Conservation (phyloP, 1,140 invertebrate species). For the Sminthurides bifidus region DNA sequence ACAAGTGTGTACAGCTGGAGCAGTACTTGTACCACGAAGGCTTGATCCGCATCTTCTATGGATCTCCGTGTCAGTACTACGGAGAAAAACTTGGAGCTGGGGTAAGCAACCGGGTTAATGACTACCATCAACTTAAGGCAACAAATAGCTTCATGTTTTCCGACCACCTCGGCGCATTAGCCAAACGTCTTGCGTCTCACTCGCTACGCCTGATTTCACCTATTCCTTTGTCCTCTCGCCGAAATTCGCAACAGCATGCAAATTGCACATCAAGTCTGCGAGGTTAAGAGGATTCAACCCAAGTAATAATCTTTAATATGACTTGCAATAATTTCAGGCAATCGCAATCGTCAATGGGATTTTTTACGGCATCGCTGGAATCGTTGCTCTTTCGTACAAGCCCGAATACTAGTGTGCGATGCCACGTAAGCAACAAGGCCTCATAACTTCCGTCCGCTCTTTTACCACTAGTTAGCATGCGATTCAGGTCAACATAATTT, state of each 20-base stretch:
- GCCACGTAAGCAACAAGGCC: too few relatives aligned
- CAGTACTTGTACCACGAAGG: background rate
- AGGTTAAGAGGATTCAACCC: background rate
- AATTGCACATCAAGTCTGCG: too few relatives aligned
- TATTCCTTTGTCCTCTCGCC: too few relatives aligned
- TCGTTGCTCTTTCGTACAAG: background rate
- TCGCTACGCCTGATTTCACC: background rate
- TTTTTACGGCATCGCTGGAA: background rate
- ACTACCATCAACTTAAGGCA: too few relatives aligned
- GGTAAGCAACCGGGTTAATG: background rate
- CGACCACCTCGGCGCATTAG: background rate
- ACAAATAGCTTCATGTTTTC: too few relatives aligned
- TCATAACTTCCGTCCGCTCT: background rate
- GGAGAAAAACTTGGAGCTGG: slow-evolving; percentile 6
- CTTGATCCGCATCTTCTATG: background rate
- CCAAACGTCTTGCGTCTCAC: background rate
- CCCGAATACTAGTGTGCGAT: too few relatives aligned
- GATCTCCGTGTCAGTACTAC: slow-evolving; percentile 2
- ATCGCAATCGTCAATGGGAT: slow-evolving; percentile 7
- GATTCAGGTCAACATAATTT: too few relatives aligned
- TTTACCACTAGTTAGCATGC: background rate
- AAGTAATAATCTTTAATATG: background rate
- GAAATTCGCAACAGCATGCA: background rate
- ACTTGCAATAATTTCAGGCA: background rate
- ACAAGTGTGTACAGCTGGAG: background rate